Evolutionary conservation across 1,140 invertebrate genomes (phyloP).

Genomic region (Piezodorus guildinii): DNA sequence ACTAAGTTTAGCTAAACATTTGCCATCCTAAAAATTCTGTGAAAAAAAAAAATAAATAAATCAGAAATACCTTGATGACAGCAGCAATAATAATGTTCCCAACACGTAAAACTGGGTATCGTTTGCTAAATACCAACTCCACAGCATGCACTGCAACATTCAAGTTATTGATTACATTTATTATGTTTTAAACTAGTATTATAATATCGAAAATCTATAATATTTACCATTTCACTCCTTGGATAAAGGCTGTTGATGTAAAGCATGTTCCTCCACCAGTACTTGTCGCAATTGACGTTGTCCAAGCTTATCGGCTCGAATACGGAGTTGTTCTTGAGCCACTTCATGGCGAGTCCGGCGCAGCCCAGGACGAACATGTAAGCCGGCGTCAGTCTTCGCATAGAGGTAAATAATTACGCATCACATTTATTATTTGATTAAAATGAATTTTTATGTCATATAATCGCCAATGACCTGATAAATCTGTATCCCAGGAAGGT

Average conservation of each 20-base stretch:
- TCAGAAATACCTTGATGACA: conserved; percentile 55
- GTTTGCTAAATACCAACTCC: conserved; percentile 86
- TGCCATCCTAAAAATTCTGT: too few relatives aligned
- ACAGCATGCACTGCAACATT: conserved; percentile 57
- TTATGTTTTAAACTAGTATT: neutral
- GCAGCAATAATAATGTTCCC: conserved; percentile 53
- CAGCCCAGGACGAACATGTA: conserved; percentile 66
- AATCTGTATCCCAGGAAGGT: conserved; percentile 52
- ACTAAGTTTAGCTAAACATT: too few relatives aligned
- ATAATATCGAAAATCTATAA: neutral
- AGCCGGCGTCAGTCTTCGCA: conserved; percentile 56
- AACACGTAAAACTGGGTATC: conserved; percentile 81
- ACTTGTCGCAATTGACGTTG: conserved; percentile 59
- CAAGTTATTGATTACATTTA: neutral
- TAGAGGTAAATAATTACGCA: neutral
- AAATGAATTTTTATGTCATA: neutral
- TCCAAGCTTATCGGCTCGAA: conserved; percentile 62
- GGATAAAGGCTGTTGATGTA: conserved; percentile 73
- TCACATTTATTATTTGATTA: neutral
- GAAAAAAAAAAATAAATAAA: conserved; percentile 2
- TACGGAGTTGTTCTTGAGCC: conserved; percentile 50
- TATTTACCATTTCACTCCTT: conserved; percentile 53
- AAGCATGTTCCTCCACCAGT: conserved; percentile 71
- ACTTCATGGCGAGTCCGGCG: conserved; percentile 56
- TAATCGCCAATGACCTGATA: conserved; percentile 36